Evolutionary conservation across 2,888 invertebrate genomes (phyloP), one percentile per base, ranked within the genome.

Genomic region (Drosophila anceps): DNA sequence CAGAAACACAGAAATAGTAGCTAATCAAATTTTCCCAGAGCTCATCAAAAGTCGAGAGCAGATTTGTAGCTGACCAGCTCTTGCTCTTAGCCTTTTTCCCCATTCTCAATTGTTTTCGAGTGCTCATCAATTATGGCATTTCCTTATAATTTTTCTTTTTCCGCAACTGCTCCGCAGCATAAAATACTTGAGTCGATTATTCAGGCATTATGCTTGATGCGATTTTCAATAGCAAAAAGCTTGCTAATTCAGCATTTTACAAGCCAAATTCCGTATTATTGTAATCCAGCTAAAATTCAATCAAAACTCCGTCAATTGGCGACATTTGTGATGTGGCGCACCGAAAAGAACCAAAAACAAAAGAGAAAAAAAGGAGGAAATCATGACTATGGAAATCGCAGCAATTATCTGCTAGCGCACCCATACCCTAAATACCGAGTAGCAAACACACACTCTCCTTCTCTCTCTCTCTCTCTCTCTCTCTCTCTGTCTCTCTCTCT

Each of bases 271-370:
- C 51, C 54, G 51, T 64, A 75, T 75, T 86, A 81, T 80, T 75
- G 71, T 89, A 84, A 89, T 76, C 76, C 69, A 75, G 71, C 82
- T 79, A 35, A 74, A 76, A 69, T 81, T 75, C 79, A 82, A 84
- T 89, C 69, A 75, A 84, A 87, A 68, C 66, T 79, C 76, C 48
- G 24, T n/a, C 74, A 65, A 77, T 62, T 54, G 61, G 18, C 33
- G 57, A 53, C 37, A 46, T 68, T 50, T 63, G 53, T 59, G 65
- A 63, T 59, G 55, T 37, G 51, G 51, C 20, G 1, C 3, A 27
- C 24, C 35, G 33, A 44, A 31, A 35, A 67, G 67, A 68, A 75
- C 75, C 62, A 71, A 68, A 70, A 77, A 62, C 1, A 33, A 33
- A 35, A 43, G 2, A 15, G 35, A 4, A 33, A 24, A 10, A 8